phyloP scores from a whole-genome alignment of 2,797 vertebrate species.

The Danio kyathit region DNA sequence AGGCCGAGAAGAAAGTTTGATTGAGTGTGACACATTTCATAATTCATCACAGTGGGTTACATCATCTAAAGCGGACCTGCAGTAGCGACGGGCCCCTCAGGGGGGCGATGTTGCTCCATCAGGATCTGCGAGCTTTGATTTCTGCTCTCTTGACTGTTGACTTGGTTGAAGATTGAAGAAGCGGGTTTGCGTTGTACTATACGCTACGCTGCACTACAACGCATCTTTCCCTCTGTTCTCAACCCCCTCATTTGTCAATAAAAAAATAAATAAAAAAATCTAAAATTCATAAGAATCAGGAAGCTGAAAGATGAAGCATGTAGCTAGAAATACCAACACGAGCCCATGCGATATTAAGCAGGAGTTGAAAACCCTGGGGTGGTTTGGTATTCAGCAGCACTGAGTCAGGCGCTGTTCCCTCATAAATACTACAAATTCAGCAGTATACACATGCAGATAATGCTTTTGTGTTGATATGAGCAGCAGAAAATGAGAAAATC shows the following conservation, averaged over 20 bases:
- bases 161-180: neutral
- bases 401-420: neutral
- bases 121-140: neutral
- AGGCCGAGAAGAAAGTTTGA: constrained; percentile 41
- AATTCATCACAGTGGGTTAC: constrained; percentile 56
- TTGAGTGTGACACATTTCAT: constrained; percentile 60
- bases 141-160: constrained; percentile 15
- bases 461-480: neutral
- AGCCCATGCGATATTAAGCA: constrained; percentile 29
- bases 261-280: constrained; percentile 31
- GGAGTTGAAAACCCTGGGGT: constrained; percentile 6
- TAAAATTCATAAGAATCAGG: constrained; percentile 37
- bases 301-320: constrained; percentile 2
- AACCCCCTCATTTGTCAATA: constrained; percentile 30
- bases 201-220: neutral
- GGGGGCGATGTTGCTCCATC: constrained; percentile 50
- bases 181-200: neutral
- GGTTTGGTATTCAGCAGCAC: constrained; percentile 21
- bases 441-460: neutral
- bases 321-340: constrained; percentile 11
- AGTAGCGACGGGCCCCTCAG: constrained; percentile 11
- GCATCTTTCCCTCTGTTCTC: neutral
- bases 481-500: neutral
- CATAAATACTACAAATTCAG: neutral
- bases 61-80: constrained; percentile 26